Evolutionary conservation across 2,888 invertebrate species (phyloP).

Genomic region (Drosophila rubida): DNA sequence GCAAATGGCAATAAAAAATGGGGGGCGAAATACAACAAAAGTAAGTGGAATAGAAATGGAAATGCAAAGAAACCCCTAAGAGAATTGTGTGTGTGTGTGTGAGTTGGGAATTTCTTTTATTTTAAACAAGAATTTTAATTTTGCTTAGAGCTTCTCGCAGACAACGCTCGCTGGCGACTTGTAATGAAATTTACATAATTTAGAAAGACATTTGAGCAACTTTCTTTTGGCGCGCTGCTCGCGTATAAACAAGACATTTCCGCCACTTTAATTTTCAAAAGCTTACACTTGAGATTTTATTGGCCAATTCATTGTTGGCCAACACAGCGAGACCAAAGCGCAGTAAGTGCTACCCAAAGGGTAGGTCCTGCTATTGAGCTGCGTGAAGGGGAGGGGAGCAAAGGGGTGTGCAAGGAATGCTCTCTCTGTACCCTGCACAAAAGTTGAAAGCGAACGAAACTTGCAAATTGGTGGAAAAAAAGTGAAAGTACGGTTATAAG

Average conservation of each 20-base stretch:
- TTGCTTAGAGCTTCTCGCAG: conserved; percentile 64
- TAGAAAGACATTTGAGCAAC: conserved; percentile 74
- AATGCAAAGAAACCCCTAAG: conserved; percentile 38
- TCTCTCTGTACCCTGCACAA: conserved; percentile 42
- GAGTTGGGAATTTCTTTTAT: conserved; percentile 51
- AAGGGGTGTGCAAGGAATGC: neutral
- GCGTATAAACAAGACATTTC: conserved; percentile 76
- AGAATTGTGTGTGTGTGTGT: conserved; percentile 8
- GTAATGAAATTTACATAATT: conserved; percentile 80
- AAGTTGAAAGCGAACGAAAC: conserved; percentile 60
- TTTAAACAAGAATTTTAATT: conserved; percentile 74
- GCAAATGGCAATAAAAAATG: conserved; percentile 31
- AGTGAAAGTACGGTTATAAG: conserved; percentile 20
- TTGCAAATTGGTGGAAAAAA: conserved; percentile 58
- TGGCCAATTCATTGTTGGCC: conserved; percentile 79
- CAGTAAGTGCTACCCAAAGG: conserved; percentile 9
- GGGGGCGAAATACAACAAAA: neutral
- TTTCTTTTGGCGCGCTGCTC: conserved; percentile 53
- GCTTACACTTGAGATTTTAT: conserved; percentile 80
- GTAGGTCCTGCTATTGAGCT: neutral
- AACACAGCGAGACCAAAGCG: conserved; percentile 36
- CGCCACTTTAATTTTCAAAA: conserved; percentile 79
- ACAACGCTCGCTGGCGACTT: conserved; percentile 53
- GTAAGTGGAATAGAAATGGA: conserved; percentile 12
- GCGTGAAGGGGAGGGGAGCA: neutral